These are phyloP conservation scores for Vanacampus margaritifer DNA, from an alignment of 2,113 vertebrate genomes.

Conservation along the genomic window DNA sequence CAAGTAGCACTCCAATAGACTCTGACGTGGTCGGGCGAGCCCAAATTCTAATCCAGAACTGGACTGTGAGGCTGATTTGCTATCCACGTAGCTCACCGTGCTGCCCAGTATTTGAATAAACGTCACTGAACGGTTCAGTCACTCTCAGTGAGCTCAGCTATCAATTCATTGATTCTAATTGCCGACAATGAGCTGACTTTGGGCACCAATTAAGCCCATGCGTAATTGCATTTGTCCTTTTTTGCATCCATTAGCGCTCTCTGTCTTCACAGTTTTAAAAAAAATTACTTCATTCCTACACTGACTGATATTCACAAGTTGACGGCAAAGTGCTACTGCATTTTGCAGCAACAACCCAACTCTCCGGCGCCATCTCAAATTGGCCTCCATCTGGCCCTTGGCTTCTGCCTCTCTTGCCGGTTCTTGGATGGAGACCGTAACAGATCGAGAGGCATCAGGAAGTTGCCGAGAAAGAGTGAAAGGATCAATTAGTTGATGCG, in stretches of 20 bases:
- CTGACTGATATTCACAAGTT: neutral
- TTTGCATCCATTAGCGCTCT: neutral
- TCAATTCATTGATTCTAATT: neutral
- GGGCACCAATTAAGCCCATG: neutral
- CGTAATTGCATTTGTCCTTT: neutral
- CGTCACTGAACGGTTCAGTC: no score
- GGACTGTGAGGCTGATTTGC: no score
- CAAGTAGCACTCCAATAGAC: no score
- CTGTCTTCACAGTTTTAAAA: no score
- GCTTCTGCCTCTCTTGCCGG: neutral
- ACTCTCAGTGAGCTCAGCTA: neutral
- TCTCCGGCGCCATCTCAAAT: no score
- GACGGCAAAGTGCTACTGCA: neutral
- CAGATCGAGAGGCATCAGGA: neutral
- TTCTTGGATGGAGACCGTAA: neutral
- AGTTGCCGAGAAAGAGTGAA: neutral
- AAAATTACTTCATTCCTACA: neutral
- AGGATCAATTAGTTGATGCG: neutral
- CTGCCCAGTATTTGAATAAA: neutral
- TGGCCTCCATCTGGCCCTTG: neutral
- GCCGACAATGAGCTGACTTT: neutral
- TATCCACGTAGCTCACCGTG: no score
- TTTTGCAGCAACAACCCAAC: no score
- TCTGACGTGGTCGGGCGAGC: no score
- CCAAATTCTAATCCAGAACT: no score